These are phyloP conservation scores for Antheraea pernyi DNA, from an alignment of 1,140 invertebrate species.

Conservation along the genomic window DNA sequence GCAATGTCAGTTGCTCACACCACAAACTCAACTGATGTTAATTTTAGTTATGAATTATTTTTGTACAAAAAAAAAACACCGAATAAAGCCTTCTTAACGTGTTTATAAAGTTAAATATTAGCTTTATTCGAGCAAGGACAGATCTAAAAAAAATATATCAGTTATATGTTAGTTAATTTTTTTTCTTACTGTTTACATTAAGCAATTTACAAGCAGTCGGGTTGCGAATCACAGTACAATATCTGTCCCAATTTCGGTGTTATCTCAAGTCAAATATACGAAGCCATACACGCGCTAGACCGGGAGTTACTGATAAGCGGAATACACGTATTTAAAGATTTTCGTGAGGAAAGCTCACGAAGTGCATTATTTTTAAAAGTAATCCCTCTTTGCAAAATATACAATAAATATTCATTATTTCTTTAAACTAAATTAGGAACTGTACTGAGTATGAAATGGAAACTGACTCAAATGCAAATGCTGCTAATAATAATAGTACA, in stretches of 20 bases:
- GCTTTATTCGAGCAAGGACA: neutral
- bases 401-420: no score
- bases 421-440: no score
- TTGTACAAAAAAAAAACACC: no score
- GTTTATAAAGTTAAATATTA: neutral
- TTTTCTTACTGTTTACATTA: slow-evolving; percentile 3
- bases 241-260: slow-evolving; percentile 56
- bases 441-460: no score
- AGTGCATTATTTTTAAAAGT: neutral
- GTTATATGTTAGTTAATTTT: neutral
- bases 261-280: slow-evolving; percentile 58
- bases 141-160: neutral
- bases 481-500: no score
- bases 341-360: neutral
- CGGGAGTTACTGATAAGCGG: slow-evolving; percentile 36
- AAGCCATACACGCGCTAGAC: slow-evolving; percentile 42
- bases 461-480: no score
- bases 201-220: neutral
- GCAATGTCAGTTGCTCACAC: neutral
- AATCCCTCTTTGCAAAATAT: no score
- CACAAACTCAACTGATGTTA: no score
- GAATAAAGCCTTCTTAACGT: neutral
- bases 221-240: slow-evolving; percentile 37
- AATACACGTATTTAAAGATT: neutral
- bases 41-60: no score